These are phyloP conservation scores for Orchestes rusci DNA, from an alignment of 2,888 invertebrate species.

Conservation along the genomic window DNA sequence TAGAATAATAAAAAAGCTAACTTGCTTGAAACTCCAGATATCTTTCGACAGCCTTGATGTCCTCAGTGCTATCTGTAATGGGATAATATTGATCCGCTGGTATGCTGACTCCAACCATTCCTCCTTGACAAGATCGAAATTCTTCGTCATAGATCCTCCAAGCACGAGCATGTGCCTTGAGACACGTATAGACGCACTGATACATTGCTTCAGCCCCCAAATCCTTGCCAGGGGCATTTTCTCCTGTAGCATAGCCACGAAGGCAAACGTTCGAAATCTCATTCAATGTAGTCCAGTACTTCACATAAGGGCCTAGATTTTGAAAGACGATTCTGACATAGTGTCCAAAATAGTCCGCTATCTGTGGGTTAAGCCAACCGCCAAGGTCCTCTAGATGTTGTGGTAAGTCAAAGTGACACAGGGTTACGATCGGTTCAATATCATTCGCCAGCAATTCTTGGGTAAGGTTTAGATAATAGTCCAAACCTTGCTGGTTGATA, in stretches of 20 bases:
- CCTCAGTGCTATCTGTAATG: background rate
- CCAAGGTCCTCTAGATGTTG: slow-evolving; percentile 34
- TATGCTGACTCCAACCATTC: too few species aligned
- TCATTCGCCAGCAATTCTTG: slow-evolving; percentile 9
- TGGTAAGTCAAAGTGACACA: slow-evolving; percentile 18
- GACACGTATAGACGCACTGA: slow-evolving; percentile 4
- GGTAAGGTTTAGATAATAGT: slow-evolving; percentile 33
- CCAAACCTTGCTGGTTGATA: slow-evolving; percentile 61
- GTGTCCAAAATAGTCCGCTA: slow-evolving; percentile 13
- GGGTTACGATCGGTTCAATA: slow-evolving; percentile 14
- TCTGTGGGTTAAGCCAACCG: slow-evolving; percentile 14
- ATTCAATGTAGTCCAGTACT: slow-evolving; percentile 15
- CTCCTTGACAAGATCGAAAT: background rate
- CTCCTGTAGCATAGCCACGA: background rate
- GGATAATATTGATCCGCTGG: slow-evolving; percentile 7
- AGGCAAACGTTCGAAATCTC: too few species aligned
- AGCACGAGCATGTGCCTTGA: slow-evolving; percentile 8
- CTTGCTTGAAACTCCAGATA: slow-evolving; percentile 6
- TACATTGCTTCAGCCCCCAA: slow-evolving; percentile 7
- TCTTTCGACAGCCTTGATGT: slow-evolving; percentile 3
- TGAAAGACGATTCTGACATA: slow-evolving; percentile 47
- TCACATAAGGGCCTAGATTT: slow-evolving; percentile 42
- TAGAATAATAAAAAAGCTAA: too few species aligned
- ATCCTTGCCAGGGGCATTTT: slow-evolving; percentile 3
- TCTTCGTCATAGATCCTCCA: slow-evolving; percentile 10